Base-by-base conservation (phyloP, 2,888 invertebrate genomes). In the Aphodius sticticus region DNA sequence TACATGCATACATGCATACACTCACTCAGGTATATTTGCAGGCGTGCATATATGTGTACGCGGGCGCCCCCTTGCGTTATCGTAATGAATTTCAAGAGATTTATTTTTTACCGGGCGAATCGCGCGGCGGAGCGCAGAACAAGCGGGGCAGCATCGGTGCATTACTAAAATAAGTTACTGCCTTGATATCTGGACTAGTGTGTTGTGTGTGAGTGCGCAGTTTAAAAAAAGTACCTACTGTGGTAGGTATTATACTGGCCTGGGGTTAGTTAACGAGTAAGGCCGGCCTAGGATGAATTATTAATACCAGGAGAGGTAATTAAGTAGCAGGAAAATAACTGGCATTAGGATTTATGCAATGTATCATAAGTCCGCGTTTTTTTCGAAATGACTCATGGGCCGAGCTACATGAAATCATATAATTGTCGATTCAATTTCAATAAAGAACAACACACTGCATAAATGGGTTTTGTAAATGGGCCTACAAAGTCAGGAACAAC, bases 51-150 rank as follows among this genome's bases (percentile, higher is more conserved):
- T 53, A 53, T 53, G 53, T 53, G 53, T 53, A 53, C 2, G 12
- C 12, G 53, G 53, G 53, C 53, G 53, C 53, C 53, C 53, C 53
- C 53, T 53, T 69, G 35, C 78, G 78, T 80, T 80, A 80, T 81
- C 81, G 81, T 81, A 81, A 81, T 81, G 81, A 81, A 81, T 81
- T 81, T 79, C 81, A 77, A 81, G 81, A 81, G 81, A 81, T 81
- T 81, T 81, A 79, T 81, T 81, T 81, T 81, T 81, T 81, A 77
- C 77, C 71, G 77, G 26, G 26, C 26, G 26, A 26, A 26, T 26
- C 2, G 78, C 71, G 76, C 74, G n/a, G 78, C 70, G 70, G 75
- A 78, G 76, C 77, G 35, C 26, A n/a, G 26, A 35, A 35, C 74
- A 53, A 53, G 53, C 53, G 53, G 26, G 53, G 4, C 53, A 53